Percentiles rank a stretch among this genome's conserved stretches.
Evolutionary conservation across 2,888 invertebrate species (phyloP).

Genomic region (Melieria omissa): DNA sequence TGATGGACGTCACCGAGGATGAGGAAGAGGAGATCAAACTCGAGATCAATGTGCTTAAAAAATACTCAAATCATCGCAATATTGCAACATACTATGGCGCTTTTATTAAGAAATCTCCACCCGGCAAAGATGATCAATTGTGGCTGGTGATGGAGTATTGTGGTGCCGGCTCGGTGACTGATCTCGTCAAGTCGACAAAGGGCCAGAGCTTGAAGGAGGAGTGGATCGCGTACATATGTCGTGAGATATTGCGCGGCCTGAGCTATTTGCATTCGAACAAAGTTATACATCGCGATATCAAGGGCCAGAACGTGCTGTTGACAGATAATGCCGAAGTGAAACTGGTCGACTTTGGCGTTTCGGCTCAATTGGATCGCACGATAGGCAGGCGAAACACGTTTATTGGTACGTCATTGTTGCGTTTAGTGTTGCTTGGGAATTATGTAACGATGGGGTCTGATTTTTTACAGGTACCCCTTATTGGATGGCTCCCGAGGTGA

Average conservation of each 20-base stretch:
- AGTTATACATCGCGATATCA: constrained; percentile 99
- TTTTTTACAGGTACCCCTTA: constrained; percentile 82
- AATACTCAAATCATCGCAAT: constrained; percentile 98
- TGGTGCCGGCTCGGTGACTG: constrained; percentile 98
- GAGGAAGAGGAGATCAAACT: constrained; percentile 99
- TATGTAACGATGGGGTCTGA: neutral
- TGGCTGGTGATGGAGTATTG: constrained; percentile 99
- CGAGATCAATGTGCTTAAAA: constrained; percentile 99
- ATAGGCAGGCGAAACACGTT: constrained; percentile 99
- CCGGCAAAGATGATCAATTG: constrained; percentile 98
- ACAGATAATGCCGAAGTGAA: constrained; percentile 99
- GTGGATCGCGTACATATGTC: constrained; percentile 99
- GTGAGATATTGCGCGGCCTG: constrained; percentile 94
- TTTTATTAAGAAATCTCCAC: constrained; percentile 98
- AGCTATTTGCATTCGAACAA: constrained; percentile 98
- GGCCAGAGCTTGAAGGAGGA: constrained; percentile 98
- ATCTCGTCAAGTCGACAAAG: constrained; percentile 99
- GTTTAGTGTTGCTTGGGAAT: neutral
- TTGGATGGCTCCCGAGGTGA: constrained; percentile 99
- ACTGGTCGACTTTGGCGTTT: constrained; percentile 99
- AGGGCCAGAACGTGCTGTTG: constrained; percentile 98
- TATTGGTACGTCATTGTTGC: constrained; percentile 70
- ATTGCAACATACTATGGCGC: constrained; percentile 99
- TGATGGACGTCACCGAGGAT: constrained; percentile 99
- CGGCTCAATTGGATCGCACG: constrained; percentile 98